phyloP scores from a whole-genome alignment of 2,113 vertebrate species.

The Scalopus aquaticus region DNA sequence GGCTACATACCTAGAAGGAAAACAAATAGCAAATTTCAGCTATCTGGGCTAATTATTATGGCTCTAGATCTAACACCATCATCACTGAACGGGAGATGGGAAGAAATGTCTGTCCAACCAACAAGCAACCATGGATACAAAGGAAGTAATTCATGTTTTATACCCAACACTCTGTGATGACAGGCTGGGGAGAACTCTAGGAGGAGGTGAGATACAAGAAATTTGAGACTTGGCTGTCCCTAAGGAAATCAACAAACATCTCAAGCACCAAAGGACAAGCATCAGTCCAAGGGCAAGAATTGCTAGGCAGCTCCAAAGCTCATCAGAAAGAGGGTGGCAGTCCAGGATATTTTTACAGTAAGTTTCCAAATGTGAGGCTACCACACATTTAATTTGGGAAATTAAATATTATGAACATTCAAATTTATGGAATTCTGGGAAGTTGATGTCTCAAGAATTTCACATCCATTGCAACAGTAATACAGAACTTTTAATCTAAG shows the following conservation, averaged over 20 bases:
- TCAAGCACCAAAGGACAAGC: neutral
- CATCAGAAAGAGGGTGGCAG: neutral
- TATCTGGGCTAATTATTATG: neutral
- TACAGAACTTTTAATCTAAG: constrained; percentile 1
- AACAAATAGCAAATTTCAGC: neutral
- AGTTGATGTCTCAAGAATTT: constrained; percentile 33
- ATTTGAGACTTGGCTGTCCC: neutral
- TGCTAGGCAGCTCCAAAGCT: neutral
- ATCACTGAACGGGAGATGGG: neutral
- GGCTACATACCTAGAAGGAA: neutral
- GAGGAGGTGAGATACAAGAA: neutral
- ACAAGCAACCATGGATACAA: neutral
- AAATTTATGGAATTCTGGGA: neutral
- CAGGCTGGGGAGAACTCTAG: neutral
- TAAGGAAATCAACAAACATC: neutral
- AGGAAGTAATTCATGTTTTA: constrained; percentile 2
- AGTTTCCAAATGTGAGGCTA: neutral
- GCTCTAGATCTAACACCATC: neutral
- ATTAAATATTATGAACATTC: neutral
- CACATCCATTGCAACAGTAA: neutral
- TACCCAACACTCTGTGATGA: neutral
- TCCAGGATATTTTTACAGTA: neutral
- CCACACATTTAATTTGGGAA: neutral
- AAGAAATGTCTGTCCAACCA: neutral
- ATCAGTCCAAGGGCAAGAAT: neutral